Conservation (phyloP, 2,888 invertebrate species). For the Hemistola chrysoprasaria region DNA sequence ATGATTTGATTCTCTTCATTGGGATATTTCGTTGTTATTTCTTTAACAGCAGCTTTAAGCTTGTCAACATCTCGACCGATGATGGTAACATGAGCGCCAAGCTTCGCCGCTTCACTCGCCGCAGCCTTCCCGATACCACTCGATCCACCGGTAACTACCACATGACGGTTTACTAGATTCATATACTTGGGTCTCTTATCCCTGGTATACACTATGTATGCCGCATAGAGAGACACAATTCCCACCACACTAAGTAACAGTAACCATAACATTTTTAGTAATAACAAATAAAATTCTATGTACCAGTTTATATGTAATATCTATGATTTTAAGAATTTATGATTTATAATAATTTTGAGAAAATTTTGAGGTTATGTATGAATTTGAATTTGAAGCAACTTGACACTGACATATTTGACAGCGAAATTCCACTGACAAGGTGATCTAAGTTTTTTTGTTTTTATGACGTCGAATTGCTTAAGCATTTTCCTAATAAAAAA, state of each 20-base stretch:
- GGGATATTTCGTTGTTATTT: slow-evolving; percentile 62
- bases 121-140: slow-evolving; percentile 96
- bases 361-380: no score
- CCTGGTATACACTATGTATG: slow-evolving; percentile 7
- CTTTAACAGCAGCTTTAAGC: slow-evolving; percentile 84
- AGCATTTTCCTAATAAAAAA: no score
- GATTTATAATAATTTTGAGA: no score
- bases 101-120: slow-evolving; percentile 88
- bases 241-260: slow-evolving; percentile 10
- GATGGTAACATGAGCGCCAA: slow-evolving; percentile 95
- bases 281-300: background rate
- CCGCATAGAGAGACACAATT: slow-evolving; percentile 11
- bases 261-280: slow-evolving; percentile 17
- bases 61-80: slow-evolving; percentile 90
- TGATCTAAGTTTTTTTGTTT: no score
- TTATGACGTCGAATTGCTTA: no score
- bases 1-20: slow-evolving; percentile 66
- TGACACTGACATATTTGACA: no score
- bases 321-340: no score
- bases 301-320: no score
- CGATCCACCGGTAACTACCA: slow-evolving; percentile 95
- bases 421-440: no score
- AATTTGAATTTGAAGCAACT: no score
- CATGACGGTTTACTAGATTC: slow-evolving; percentile 79
- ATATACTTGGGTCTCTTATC: slow-evolving; percentile 56